phyloP scores from a whole-genome alignment of 2,797 vertebrate species.

The Poecilia gillii region DNA sequence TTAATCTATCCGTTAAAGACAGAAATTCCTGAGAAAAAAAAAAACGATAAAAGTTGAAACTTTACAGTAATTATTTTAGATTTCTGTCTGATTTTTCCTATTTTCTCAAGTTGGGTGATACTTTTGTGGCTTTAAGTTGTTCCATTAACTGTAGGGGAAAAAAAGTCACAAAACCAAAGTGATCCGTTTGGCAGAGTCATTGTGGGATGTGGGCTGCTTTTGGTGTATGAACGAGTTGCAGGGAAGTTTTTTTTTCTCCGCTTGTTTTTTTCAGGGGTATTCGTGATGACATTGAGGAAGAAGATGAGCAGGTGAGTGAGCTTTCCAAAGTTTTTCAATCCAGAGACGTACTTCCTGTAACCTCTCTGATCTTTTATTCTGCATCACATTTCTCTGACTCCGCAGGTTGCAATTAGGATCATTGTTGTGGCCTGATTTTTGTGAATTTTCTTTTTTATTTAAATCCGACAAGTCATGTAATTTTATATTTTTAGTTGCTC shows the following conservation, averaged over 20 bases:
- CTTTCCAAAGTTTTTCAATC: conserved; percentile 80
- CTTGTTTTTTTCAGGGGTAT: conserved; percentile 99
- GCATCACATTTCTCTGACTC: conserved; percentile 27
- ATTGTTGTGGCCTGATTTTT: conserved; percentile 26
- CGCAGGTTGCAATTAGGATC: conserved; percentile 52
- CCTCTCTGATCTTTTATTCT: conserved; percentile 33
- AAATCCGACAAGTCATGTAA: not conserved
- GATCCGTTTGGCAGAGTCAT: conserved; percentile 53
- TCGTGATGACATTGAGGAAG: conserved; percentile 99
- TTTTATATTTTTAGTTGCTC: not conserved
- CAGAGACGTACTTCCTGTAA: conserved; percentile 58
- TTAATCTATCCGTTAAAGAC: not conserved
- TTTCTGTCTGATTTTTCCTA: not conserved
- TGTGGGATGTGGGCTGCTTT: conserved; percentile 80
- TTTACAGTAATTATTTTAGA: not conserved
- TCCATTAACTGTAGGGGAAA: not conserved
- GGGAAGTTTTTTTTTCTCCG: conserved; percentile 99
- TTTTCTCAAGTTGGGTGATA: not conserved
- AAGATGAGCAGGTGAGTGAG: conserved; percentile 99
- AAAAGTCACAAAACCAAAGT: conserved; percentile 6
- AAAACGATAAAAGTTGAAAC: not conserved
- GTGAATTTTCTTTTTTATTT: conserved; percentile 17
- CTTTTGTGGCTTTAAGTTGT: conserved; percentile 11
- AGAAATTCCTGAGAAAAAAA: not conserved
- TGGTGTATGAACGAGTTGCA: conserved; percentile 97